These are phyloP conservation scores for Strix uralensis DNA, from an alignment of 2,113 vertebrate genomes.

Conservation along the genomic window DNA sequence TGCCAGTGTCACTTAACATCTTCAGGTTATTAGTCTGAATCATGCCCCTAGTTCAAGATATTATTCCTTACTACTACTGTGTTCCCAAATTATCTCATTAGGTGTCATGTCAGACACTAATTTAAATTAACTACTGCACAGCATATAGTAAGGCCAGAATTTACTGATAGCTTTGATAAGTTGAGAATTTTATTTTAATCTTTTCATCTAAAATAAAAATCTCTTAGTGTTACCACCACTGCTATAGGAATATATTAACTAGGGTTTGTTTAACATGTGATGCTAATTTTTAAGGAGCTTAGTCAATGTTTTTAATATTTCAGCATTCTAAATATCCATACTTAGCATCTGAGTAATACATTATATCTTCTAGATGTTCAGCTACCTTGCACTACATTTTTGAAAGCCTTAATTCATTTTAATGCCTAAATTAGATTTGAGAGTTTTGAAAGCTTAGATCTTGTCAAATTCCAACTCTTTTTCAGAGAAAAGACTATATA, in stretches of 20 bases:
- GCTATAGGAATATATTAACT: background rate
- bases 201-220: background rate
- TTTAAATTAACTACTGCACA: background rate
- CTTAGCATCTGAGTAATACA: background rate
- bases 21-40: constrained; percentile 12
- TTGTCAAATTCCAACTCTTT: background rate
- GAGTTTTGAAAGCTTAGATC: background rate
- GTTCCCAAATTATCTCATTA: background rate
- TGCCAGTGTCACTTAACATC: background rate
- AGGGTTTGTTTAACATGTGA: background rate
- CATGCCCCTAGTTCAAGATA: background rate
- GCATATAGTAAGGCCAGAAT: background rate
- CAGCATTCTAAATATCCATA: background rate
- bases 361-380: background rate
- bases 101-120: background rate
- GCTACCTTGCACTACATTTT: background rate
- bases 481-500: background rate
- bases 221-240: background rate
- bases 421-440: background rate
- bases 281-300: background rate
- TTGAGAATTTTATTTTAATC: background rate
- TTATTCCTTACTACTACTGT: background rate
- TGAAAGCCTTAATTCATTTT: background rate
- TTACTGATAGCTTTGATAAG: background rate
- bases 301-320: background rate